Base-by-base conservation (phyloP, 2,113 vertebrate genomes). In the Ciconia maguari region DNA sequence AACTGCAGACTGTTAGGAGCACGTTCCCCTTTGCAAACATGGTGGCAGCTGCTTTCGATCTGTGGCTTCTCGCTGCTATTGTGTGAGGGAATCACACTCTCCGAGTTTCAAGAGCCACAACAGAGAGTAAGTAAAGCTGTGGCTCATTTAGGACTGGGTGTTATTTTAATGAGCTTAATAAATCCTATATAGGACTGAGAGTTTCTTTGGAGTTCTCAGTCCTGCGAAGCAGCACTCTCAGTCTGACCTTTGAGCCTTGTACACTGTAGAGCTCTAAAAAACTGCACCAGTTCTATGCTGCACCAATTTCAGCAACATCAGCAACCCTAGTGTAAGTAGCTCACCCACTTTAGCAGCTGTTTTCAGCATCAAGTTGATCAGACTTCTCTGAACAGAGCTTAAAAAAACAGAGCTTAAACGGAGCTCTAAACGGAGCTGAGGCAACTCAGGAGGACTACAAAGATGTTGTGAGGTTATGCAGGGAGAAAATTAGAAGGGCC, bases 161-260 rank as follows among this genome's bases (percentile, higher is more conserved):
- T 95, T 94, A 95, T 87, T 97, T 95, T 97, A 97, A 97, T 89
- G 49, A 95, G 57, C 87, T 92, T 96, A 95, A 94, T 96, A 94
- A 89, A 93, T 94, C 77, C 93, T 95, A 29, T 93, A 87, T 72
- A 89, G 91, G 89, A 85, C 89, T 51, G 86, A 84, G 85, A 92
- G 65, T 91, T 92, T 89, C 83, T 87, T 51, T 55, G 30, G 92
- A 82, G 80, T 87, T 84, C 57, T 91, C 48, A 74, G 88, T 75
- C 83, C 65, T 92, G 52, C 88, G 82, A 75, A 95, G 69, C 72
- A 46, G 80, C 0, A 3, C 38, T 68, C 52, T 75, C 57, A 27
- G 52, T n/a, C 48, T 92, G 95, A 93, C 92, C 89, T 84, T 86
- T 72, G 77, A 94, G 89, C 76, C 69, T 24, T 46, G 60, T 34